Evolutionary conservation across 2,113 vertebrate genomes (phyloP).

Genomic region (Setophaga coronata): DNA sequence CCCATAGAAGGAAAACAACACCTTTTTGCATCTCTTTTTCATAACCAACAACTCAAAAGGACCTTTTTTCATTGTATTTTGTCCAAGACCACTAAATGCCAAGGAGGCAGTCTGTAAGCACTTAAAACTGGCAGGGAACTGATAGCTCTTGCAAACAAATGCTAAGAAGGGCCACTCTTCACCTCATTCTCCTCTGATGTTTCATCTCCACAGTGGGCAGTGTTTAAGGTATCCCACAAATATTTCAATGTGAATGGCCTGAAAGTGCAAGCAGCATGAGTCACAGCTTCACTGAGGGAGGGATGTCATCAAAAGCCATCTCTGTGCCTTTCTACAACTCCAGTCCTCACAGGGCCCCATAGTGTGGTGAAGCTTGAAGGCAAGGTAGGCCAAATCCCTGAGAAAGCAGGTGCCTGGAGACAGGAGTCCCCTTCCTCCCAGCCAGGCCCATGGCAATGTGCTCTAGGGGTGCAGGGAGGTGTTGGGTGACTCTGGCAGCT

Average conservation of each 20-base stretch:
- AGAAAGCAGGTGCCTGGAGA: neutral
- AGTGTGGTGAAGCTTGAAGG: accelerated
- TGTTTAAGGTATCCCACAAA: neutral
- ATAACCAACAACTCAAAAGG: neutral
- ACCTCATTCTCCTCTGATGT: neutral
- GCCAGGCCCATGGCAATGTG: neutral
- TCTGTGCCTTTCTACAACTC: accelerated
- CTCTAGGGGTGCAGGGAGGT: neutral
- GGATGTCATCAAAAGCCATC: accelerated
- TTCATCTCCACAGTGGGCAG: neutral
- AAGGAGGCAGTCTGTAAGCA: neutral
- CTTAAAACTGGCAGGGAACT: neutral
- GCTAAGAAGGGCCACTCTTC: neutral
- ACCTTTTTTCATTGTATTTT: neutral
- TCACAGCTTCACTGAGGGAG: neutral
- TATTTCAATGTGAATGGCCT: neutral
- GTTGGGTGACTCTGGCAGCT: neutral
- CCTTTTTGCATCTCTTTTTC: neutral
- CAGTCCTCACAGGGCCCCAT: no score
- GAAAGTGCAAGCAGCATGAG: neutral
- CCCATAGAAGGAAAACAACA: neutral
- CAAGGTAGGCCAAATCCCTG: neutral
- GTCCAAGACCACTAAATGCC: neutral
- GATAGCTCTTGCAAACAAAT: accelerated
- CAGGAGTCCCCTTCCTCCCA: neutral